phyloP scores from a whole-genome alignment of 2,888 invertebrate species.

The Julus scanicus region DNA sequence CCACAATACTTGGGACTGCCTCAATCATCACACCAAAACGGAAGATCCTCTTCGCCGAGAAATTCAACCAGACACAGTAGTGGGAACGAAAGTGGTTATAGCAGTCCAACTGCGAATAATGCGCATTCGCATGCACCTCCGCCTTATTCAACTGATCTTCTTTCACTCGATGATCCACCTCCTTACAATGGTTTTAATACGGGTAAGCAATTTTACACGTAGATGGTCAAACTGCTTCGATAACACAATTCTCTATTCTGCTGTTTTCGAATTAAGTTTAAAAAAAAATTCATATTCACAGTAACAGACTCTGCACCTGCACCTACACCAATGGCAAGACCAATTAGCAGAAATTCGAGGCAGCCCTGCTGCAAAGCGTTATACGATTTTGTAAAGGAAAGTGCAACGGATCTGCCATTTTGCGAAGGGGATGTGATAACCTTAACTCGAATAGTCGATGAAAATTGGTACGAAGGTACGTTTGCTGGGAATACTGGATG shows the following conservation, averaged over 20 bases:
- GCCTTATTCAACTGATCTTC: conserved; percentile 23
- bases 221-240: neutral
- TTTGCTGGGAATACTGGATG: conserved; percentile 93
- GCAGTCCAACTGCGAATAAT: neutral
- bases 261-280: neutral
- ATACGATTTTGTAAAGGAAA: conserved; percentile 99
- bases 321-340: conserved; percentile 57
- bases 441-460: conserved; percentile 93
- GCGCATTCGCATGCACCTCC: neutral
- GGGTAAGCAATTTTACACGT: neutral
- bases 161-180: neutral
- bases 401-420: conserved; percentile 97
- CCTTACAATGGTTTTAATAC: neutral
- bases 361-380: conserved; percentile 89
- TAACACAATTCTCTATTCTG: neutral
- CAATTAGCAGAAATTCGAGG: conserved; percentile 69
- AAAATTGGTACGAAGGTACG: conserved; percentile 98
- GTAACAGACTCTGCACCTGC: neutral
- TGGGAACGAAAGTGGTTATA: neutral
- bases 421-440: conserved; percentile 96
- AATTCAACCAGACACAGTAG: neutral
- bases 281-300: neutral
- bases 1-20: conserved; percentile 9
- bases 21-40: neutral
- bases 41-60: neutral